Evolutionary conservation across 2,888 invertebrate species (phyloP).

Genomic region (Opisthograptis luteolata): DNA sequence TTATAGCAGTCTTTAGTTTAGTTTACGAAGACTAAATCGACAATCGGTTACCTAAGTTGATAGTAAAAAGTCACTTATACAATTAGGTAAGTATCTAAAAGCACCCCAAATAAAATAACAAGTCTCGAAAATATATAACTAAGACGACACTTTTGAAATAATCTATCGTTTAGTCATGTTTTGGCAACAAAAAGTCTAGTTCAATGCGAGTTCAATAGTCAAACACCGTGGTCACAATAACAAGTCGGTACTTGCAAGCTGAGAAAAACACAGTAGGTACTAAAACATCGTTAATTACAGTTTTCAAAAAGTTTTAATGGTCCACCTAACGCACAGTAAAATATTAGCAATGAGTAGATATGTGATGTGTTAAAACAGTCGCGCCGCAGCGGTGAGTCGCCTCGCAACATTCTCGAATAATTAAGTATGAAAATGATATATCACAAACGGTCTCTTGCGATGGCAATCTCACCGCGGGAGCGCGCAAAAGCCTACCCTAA

Average conservation of each 20-base stretch:
- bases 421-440: slow-evolving; percentile 15
- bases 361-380: slow-evolving; percentile 66
- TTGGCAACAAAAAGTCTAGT: slow-evolving; percentile 34
- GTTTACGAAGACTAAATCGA: too few relatives aligned
- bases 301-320: slow-evolving; percentile 50
- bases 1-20: too few relatives aligned
- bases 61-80: too few relatives aligned
- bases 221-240: slow-evolving; percentile 5
- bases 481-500: slow-evolving; percentile 66
- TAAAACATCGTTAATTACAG: slow-evolving; percentile 8
- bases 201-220: slow-evolving; percentile 12
- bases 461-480: slow-evolving; percentile 49
- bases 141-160: too few relatives aligned
- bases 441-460: slow-evolving; percentile 32
- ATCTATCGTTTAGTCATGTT: slow-evolving; percentile 18
- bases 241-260: slow-evolving; percentile 15
- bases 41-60: too few relatives aligned
- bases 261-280: slow-evolving; percentile 6
- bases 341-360: slow-evolving; percentile 77
- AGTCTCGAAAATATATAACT: too few relatives aligned
- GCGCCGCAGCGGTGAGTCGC: slow-evolving; percentile 30
- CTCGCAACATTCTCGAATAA: slow-evolving; percentile 33
- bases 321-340: slow-evolving; percentile 77
- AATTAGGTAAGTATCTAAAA: too few relatives aligned
- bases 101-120: background rate